Percentiles rank a stretch among this genome's conserved stretches.
Conservation (phyloP, 2,113 vertebrate genomes). For the Carassius carassius region DNA sequence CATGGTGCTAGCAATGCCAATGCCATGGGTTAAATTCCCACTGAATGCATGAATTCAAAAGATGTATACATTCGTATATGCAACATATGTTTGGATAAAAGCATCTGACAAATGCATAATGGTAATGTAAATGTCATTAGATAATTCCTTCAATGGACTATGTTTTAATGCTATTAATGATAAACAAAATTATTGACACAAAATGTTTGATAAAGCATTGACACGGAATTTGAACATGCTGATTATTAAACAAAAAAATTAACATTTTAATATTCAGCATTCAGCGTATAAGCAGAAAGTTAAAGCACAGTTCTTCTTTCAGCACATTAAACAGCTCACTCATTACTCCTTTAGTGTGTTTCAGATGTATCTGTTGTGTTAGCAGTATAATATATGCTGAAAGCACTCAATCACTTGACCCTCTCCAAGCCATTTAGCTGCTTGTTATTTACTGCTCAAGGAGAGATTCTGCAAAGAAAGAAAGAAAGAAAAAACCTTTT, state of each 20-base stretch:
- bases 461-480: neutral
- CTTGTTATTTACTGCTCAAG: neutral
- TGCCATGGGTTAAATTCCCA: neutral
- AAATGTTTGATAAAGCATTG: neutral
- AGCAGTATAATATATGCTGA: conserved; percentile 11
- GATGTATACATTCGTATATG: neutral
- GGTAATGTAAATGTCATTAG: neutral
- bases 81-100: neutral
- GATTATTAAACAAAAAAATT: neutral
- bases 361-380: neutral
- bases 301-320: neutral
- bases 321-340: conserved; percentile 19
- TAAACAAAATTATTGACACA: neutral
- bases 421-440: conserved; percentile 11
- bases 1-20: too few relatives aligned
- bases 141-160: neutral
- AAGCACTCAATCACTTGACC: conserved; percentile 28
- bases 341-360: neutral
- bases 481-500: neutral
- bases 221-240: neutral
- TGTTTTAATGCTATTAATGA: neutral
- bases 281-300: conserved; percentile 1
- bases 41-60: neutral
- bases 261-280: neutral
- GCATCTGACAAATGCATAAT: neutral